Evolutionary conservation across 2,888 invertebrate genomes (phyloP).

Genomic region (Polydrusus cervinus): DNA sequence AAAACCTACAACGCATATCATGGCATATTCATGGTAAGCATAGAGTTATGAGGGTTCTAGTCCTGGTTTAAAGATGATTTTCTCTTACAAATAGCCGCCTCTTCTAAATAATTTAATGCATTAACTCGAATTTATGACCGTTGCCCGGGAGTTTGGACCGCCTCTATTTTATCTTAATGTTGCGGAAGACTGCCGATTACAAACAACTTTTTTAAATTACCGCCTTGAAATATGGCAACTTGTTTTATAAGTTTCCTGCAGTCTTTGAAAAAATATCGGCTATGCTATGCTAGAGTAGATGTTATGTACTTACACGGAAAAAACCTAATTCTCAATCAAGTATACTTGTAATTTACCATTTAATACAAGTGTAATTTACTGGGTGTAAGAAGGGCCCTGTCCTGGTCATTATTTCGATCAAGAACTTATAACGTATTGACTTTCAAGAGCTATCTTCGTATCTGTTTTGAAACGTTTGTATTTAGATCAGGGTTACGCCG

Average conservation of each 20-base stretch:
- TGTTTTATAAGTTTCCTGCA: not conserved
- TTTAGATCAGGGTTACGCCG: too few species aligned
- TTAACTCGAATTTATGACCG: constrained; percentile 65
- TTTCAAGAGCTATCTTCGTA: too few species aligned
- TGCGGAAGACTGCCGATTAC: constrained; percentile 20
- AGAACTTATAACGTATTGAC: too few species aligned
- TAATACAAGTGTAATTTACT: too few species aligned
- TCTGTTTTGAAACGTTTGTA: too few species aligned
- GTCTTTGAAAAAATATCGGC: not conserved
- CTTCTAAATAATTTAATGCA: constrained; percentile 70
- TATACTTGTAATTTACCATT: too few species aligned
- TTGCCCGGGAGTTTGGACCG: constrained; percentile 20
- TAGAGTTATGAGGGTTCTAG: constrained; percentile 68
- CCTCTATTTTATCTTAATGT: constrained; percentile 39
- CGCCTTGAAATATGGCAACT: not conserved
- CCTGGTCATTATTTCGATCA: too few species aligned
- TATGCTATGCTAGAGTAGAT: not conserved
- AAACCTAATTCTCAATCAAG: too few species aligned
- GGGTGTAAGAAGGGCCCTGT: too few species aligned
- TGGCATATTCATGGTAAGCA: constrained; percentile 61
- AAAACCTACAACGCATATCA: constrained; percentile 19
- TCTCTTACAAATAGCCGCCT: constrained; percentile 69
- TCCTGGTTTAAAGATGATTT: constrained; percentile 68
- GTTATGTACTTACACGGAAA: too few species aligned
- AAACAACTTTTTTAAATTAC: constrained; percentile 27